Conservation (phyloP, 2,888 invertebrate species). For the Tuta absoluta region DNA sequence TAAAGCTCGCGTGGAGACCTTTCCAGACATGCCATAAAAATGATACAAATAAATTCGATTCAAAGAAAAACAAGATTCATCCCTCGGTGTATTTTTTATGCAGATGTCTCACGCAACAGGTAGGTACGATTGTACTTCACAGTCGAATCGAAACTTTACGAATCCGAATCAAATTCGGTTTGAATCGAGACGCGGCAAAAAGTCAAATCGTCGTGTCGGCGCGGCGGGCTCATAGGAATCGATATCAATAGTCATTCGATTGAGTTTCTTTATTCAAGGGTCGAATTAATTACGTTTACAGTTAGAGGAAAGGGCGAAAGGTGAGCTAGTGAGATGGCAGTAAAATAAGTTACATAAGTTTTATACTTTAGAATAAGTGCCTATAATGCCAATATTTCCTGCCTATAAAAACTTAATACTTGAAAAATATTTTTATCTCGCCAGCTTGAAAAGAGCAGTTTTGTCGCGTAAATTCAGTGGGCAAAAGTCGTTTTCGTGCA, state of each 20-base stretch:
- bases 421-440: no score
- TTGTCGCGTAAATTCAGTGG: no score
- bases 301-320: slow-evolving; percentile 60
- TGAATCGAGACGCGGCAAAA: slow-evolving; percentile 68
- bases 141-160: slow-evolving; percentile 53
- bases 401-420: no score
- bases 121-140: slow-evolving; percentile 30
- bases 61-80: slow-evolving; percentile 23
- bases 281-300: slow-evolving; percentile 67
- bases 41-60: slow-evolving; percentile 20
- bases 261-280: slow-evolving; percentile 50
- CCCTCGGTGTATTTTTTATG: slow-evolving; percentile 31
- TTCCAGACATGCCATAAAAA: slow-evolving; percentile 10
- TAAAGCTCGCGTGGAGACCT: slow-evolving; percentile 15
- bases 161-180: slow-evolving; percentile 74
- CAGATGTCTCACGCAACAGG: slow-evolving; percentile 34
- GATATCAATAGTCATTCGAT: slow-evolving; percentile 73
- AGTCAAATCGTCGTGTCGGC: slow-evolving; percentile 68
- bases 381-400: no score
- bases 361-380: neutral
- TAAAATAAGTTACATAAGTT: neutral
- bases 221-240: slow-evolving; percentile 61
- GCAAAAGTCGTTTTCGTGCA: no score
- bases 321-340: slow-evolving; percentile 50
- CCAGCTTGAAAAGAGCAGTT: no score